phyloP scores from a whole-genome alignment of 2,113 vertebrate genomes.

The Anarrhichthys ocellatus region DNA sequence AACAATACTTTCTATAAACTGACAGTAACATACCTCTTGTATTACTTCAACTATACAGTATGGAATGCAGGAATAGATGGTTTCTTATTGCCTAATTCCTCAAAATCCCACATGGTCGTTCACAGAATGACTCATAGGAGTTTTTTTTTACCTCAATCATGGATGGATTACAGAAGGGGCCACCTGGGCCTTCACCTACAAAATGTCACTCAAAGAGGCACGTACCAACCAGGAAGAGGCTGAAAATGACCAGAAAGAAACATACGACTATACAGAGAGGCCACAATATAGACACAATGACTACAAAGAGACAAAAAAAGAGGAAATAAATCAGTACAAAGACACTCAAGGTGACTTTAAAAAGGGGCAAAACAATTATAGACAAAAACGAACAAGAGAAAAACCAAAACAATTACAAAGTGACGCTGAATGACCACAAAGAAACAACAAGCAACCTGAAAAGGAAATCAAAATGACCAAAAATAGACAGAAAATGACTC shows the following conservation, averaged over 20 bases:
- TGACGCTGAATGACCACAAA: not conserved
- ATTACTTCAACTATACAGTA: not conserved
- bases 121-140: not conserved
- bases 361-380: not conserved
- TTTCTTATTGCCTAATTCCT: not conserved
- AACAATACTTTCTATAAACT: not conserved
- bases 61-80: not conserved
- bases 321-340: no score
- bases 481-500: no score
- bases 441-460: no score
- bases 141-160: not conserved
- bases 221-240: not conserved
- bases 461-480: no score
- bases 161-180: not conserved
- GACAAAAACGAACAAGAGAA: no score
- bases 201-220: not conserved
- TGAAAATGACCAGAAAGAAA: not conserved
- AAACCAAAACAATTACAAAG: not conserved
- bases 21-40: not conserved
- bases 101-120: not conserved
- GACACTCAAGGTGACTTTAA: not conserved
- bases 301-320: not conserved
- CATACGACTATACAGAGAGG: not conserved
- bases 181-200: no score
- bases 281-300: no score